phyloP scores from a whole-genome alignment of 2,888 invertebrate species.

The Melanostoma mellinum region DNA sequence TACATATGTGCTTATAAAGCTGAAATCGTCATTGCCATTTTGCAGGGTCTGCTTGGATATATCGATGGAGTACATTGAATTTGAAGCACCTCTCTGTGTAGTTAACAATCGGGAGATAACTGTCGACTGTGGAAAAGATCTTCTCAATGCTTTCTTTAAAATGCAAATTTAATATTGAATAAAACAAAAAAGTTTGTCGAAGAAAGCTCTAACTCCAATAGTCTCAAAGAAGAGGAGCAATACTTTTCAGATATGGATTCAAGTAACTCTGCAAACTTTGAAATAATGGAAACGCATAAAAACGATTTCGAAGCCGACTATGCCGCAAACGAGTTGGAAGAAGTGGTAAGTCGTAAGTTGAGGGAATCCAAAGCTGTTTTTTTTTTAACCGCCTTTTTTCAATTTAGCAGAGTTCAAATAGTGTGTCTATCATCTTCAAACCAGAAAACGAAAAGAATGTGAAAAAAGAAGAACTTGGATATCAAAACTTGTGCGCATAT shows the following conservation, averaged over 20 bases:
- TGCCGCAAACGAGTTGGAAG: too few relatives aligned
- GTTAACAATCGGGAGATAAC: constrained; percentile 33
- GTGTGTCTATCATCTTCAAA: too few relatives aligned
- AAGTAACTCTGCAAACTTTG: not conserved
- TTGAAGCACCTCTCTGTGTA: constrained; percentile 43
- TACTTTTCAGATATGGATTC: not conserved
- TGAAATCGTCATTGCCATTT: constrained; percentile 41
- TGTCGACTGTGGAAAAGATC: constrained; percentile 48
- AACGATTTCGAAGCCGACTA: too few relatives aligned
- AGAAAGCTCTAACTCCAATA: not conserved
- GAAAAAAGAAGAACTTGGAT: not conserved
- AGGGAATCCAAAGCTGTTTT: too few relatives aligned
- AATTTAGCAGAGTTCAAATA: too few relatives aligned
- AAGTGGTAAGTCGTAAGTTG: too few relatives aligned
- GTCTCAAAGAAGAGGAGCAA: not conserved
- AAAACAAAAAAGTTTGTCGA: constrained; percentile 7
- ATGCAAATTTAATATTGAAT: constrained; percentile 34
- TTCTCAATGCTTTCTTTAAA: constrained; percentile 52
- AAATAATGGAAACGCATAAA: too few relatives aligned
- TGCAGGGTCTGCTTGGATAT: constrained; percentile 59
- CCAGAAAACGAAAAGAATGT: not conserved
- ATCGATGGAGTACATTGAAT: constrained; percentile 60
- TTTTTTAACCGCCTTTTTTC: too few relatives aligned
- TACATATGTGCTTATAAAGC: constrained; percentile 18
- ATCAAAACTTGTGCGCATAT: not conserved